Evolutionary conservation across 2,797 vertebrate species (phyloP).

Genomic region (Liparis tanakae): DNA sequence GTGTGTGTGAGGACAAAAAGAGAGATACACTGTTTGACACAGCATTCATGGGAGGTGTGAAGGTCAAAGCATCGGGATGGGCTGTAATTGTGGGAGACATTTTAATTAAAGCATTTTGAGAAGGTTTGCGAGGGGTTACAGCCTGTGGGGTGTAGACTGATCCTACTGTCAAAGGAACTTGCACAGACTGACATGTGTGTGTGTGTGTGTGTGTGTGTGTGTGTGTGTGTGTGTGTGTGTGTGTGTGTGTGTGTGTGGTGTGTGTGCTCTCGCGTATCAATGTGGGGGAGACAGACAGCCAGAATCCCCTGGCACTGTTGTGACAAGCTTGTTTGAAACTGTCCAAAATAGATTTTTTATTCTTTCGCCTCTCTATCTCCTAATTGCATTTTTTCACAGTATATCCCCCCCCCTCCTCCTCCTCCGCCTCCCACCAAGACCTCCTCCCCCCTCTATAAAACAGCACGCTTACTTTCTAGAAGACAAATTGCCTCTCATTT

Average conservation of each 20-base stretch:
- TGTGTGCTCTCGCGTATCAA: constrained; percentile 55
- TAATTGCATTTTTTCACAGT: constrained; percentile 56
- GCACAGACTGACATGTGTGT: constrained; percentile 65
- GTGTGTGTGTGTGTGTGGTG: not conserved
- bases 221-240: too few relatives aligned
- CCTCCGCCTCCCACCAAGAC: constrained; percentile 18
- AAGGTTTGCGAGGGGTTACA: constrained; percentile 76
- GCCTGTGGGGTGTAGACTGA: constrained; percentile 71
- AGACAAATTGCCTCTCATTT: constrained; percentile 61
- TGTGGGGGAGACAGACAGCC: constrained; percentile 59
- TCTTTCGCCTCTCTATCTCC: constrained; percentile 47
- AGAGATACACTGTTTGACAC: constrained; percentile 55
- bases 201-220: constrained; percentile 13
- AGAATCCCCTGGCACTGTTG: constrained; percentile 59
- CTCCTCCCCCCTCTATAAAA: constrained; percentile 2
- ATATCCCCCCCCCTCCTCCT: constrained; percentile 21
- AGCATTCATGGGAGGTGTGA: constrained; percentile 71
- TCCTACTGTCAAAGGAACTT: constrained; percentile 80
- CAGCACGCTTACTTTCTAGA: constrained; percentile 43
- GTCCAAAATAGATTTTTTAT: constrained; percentile 66
- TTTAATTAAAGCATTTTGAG: constrained; percentile 83
- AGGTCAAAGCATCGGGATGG: constrained; percentile 75
- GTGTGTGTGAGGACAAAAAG: constrained; percentile 6
- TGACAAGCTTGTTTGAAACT: constrained; percentile 75
- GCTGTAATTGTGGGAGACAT: constrained; percentile 80